Evolutionary conservation across 2,888 invertebrate genomes (phyloP).

Genomic region (Caenorhabditis imperialis): DNA sequence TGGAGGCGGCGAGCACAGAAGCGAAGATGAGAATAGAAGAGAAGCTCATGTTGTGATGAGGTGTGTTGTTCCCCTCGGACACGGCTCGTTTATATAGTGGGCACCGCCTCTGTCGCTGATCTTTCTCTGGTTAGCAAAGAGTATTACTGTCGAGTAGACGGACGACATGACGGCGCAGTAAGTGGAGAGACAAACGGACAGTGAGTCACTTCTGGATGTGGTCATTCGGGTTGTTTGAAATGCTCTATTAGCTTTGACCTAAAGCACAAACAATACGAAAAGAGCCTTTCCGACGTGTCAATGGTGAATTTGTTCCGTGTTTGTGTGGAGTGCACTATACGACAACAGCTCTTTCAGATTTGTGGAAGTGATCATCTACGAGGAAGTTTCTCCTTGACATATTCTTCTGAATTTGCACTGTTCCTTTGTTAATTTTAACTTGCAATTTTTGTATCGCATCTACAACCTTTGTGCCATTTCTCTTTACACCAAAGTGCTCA

Average conservation of each 20-base stretch:
- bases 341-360: no score
- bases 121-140: slow-evolving; percentile 6
- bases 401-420: no score
- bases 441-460: neutral
- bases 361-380: no score
- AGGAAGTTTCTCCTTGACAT: no score
- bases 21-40: slow-evolving; percentile 13
- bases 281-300: slow-evolving; percentile 16
- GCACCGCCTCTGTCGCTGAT: slow-evolving; percentile 19
- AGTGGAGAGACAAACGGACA: slow-evolving; percentile 18
- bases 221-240: slow-evolving; percentile 13
- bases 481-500: slow-evolving; percentile 11
- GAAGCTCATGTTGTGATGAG: slow-evolving; percentile 16
- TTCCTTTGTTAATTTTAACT: no score
- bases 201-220: slow-evolving; percentile 19
- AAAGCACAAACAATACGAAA: slow-evolving; percentile 7
- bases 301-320: slow-evolving; percentile 31
- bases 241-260: slow-evolving; percentile 21
- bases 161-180: neutral
- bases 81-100: slow-evolving; percentile 3
- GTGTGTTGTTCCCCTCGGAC: neutral
- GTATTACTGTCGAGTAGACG: slow-evolving; percentile 4
- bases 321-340: slow-evolving; percentile 1
- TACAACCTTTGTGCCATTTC: slow-evolving; percentile 1
- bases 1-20: slow-evolving; percentile 13